A percentile compares a stretch with the other conserved stretches of the same genome.
Evolutionary conservation across 2,797 vertebrate species (phyloP).

Genomic region (Apogon hyalosoma): DNA sequence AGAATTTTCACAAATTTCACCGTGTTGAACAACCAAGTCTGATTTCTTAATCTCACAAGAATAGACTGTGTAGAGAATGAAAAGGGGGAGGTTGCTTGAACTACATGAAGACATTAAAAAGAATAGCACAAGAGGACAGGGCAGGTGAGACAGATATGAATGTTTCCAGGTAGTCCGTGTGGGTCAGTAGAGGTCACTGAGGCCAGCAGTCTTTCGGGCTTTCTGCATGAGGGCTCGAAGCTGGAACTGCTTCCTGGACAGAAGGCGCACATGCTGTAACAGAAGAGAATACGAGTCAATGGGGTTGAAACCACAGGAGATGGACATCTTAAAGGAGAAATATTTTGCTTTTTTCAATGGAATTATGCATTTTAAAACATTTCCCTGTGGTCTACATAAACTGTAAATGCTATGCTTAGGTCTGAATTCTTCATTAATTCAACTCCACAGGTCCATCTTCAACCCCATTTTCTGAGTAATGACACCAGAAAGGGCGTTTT

Average conservation of each 20-base stretch:
- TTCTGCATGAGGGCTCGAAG: slow-evolving; percentile 99
- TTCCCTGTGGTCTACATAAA: too few relatives aligned
- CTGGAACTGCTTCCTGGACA: slow-evolving; percentile 99
- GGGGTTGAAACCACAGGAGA: not conserved
- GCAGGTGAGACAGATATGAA: slow-evolving; percentile 27
- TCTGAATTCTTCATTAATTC: too few relatives aligned
- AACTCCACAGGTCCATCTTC: too few relatives aligned
- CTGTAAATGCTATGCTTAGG: too few relatives aligned
- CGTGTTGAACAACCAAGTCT: not conserved
- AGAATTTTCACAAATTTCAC: slow-evolving; percentile 1
- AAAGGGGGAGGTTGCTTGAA: slow-evolving; percentile 36
- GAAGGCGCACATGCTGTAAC: slow-evolving; percentile 93
- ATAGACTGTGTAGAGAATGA: slow-evolving; percentile 19
- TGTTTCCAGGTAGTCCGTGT: slow-evolving; percentile 24
- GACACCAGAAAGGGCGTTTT: too few relatives aligned
- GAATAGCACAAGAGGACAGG: slow-evolving; percentile 37
- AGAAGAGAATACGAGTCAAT: slow-evolving; percentile 21
- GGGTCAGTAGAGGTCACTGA: slow-evolving; percentile 96
- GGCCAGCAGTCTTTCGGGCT: slow-evolving; percentile 97
- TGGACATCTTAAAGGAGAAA: not conserved
- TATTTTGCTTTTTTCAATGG: not conserved
- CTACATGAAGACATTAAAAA: slow-evolving; percentile 42
- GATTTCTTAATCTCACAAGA: slow-evolving; percentile 20
- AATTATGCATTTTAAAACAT: too few relatives aligned
- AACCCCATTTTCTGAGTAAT: too few relatives aligned